These are phyloP conservation scores for Proteles cristata DNA, from an alignment of 2,113 vertebrate genomes.

Conservation along the genomic window DNA sequence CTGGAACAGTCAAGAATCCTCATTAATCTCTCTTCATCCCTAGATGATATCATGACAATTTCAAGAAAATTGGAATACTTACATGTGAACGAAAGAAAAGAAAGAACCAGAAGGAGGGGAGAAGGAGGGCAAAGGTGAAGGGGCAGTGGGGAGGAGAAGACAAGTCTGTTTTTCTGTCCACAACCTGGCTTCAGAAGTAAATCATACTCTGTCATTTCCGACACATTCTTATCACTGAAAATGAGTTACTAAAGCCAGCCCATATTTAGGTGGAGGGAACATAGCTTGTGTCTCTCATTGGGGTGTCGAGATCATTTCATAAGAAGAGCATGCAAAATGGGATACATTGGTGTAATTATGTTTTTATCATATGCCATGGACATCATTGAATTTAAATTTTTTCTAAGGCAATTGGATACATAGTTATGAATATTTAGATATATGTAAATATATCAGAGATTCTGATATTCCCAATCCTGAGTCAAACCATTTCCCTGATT, in stretches of 20 bases:
- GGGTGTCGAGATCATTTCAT: not conserved
- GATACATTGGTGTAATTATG: not conserved
- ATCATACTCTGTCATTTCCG: not conserved
- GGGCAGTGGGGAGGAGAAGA: not conserved
- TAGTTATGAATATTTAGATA: not conserved
- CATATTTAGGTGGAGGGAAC: not conserved
- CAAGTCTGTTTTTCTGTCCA: not conserved
- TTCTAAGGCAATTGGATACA: not conserved
- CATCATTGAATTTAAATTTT: not conserved
- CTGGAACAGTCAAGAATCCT: not conserved
- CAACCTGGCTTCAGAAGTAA: not conserved
- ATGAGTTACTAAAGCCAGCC: not conserved
- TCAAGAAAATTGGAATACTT: not conserved
- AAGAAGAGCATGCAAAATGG: not conserved
- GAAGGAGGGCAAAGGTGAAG: not conserved
- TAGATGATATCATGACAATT: not conserved
- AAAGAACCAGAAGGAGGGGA: not conserved
- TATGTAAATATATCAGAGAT: not conserved
- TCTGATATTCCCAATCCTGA: not conserved
- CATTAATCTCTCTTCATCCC: too few species aligned
- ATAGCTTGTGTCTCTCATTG: not conserved
- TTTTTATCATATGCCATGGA: not conserved
- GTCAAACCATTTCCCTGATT: not conserved
- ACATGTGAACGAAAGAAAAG: not conserved
- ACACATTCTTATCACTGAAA: not conserved